Conservation (phyloP, 30 jellyfish, hydroid and myxozoan genomes). For the Sanderia malayensis region DNA sequence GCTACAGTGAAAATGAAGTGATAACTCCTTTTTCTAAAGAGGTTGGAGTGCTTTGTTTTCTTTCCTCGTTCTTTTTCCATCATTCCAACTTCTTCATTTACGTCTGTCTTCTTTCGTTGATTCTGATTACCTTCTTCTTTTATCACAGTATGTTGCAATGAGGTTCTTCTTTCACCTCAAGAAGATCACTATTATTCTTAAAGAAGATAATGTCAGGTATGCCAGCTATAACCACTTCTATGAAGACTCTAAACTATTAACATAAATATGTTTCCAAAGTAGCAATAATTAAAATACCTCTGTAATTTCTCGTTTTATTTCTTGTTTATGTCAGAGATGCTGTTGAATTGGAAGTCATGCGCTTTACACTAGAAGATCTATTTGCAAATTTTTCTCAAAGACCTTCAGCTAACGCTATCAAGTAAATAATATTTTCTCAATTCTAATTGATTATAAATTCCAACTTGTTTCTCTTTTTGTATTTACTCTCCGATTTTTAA, state of each 20-base stretch:
- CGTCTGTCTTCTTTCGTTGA: too few species aligned
- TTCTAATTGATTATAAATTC: neutral
- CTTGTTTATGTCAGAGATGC: neutral
- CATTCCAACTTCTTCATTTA: too few species aligned
- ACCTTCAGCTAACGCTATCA: constrained; percentile 88
- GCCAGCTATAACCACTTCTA: too few species aligned
- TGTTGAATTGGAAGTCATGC: constrained; percentile 33
- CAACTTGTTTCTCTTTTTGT: neutral
- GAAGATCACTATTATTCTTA: constrained; percentile 57
- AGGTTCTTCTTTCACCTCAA: constrained; percentile 63
- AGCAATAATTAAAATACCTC: too few species aligned
- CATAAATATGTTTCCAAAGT: too few species aligned
- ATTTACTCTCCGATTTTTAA: neutral
- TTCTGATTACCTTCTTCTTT: neutral
- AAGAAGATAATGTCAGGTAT: too few species aligned
- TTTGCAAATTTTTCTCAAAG: constrained; percentile 72
- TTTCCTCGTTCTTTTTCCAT: too few species aligned
- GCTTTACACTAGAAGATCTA: constrained; percentile 60
- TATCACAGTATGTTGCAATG: constrained; percentile 83
- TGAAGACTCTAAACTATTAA: too few species aligned
- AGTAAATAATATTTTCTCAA: constrained; percentile 21
- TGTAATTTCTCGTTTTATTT: neutral
- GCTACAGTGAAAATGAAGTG: constrained; percentile 88
- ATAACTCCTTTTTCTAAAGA: constrained; percentile 87
- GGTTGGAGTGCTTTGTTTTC: too few species aligned